A percentile compares a stretch with the other conserved stretches of the same genome.
Conservation (phyloP, 2,797 vertebrate genomes). For the Manis crassicaudata region DNA sequence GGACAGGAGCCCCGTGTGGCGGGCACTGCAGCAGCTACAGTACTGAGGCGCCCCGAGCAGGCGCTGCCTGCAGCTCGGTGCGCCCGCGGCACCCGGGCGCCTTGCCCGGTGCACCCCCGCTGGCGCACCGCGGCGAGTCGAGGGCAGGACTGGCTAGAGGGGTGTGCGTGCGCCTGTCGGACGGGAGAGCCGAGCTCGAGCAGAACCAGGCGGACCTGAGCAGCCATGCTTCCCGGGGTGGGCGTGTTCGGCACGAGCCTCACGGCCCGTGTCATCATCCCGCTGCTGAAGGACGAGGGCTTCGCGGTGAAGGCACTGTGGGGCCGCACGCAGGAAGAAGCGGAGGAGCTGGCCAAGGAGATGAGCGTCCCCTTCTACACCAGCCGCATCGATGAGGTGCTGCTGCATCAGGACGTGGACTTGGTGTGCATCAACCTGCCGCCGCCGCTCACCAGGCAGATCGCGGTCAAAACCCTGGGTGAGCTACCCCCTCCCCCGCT, state of each 20-base stretch:
- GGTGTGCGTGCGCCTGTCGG: neutral
- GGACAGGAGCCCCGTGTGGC: constrained; percentile 61
- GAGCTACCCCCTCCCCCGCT: constrained; percentile 79
- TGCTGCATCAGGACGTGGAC: constrained; percentile 98
- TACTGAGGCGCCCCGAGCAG: constrained; percentile 38
- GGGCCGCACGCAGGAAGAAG: constrained; percentile 97
- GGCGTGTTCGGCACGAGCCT: constrained; percentile 98
- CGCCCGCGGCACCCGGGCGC: constrained; percentile 43
- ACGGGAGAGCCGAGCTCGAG: constrained; percentile 24
- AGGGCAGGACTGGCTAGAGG: constrained; percentile 37
- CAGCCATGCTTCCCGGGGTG: constrained; percentile 97
- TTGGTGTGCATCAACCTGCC: constrained; percentile 98
- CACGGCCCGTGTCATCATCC: constrained; percentile 96
- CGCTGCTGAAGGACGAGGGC: constrained; percentile 95
- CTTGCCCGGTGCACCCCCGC: constrained; percentile 44
- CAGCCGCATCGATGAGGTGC: constrained; percentile 97
- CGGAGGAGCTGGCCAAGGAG: constrained; percentile 98
- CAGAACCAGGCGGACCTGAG: constrained; percentile 50
- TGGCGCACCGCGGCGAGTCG: constrained; percentile 35
- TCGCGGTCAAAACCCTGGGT: constrained; percentile 98
- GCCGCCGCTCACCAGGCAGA: constrained; percentile 96
- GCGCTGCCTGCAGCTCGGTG: constrained; percentile 35
- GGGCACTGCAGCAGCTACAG: constrained; percentile 9
- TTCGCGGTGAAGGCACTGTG: constrained; percentile 97
- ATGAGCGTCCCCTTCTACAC: constrained; percentile 98